Conservation (phyloP, 2,113 vertebrate species). For the Eolophus roseicapilla region DNA sequence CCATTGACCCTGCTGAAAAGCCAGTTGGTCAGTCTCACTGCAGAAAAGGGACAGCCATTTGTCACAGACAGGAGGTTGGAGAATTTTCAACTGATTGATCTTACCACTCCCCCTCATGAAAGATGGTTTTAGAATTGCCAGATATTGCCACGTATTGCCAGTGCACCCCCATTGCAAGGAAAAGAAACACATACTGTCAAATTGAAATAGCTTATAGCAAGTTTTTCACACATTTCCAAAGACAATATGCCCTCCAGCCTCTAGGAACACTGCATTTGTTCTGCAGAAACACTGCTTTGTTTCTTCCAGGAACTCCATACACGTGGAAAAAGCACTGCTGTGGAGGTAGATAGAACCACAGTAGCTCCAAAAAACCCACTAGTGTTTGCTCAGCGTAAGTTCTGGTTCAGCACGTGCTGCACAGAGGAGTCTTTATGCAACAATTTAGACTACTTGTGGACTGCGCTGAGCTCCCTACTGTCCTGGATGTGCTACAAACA, state of each 20-base stretch:
- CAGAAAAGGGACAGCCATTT: not conserved
- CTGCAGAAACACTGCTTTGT: not conserved
- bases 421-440: rapidly evolving
- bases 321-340: not conserved
- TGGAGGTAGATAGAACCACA: not conserved
- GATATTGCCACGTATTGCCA: not conserved
- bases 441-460: not conserved
- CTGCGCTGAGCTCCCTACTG: rapidly evolving
- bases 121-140: not conserved
- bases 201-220: not conserved
- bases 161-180: not conserved
- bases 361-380: rapidly evolving
- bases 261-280: not conserved
- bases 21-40: not conserved
- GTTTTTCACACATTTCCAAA: not conserved
- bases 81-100: not conserved
- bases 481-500: not conserved
- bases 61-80: not conserved
- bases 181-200: not conserved
- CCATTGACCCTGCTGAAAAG: not conserved
- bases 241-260: not conserved
- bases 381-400: not conserved
- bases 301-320: not conserved
- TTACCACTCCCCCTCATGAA: not conserved
- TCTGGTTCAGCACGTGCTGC: not conserved